Evolutionary conservation across 2,888 invertebrate genomes (phyloP).

Genomic region (Plagodis dolabraria): DNA sequence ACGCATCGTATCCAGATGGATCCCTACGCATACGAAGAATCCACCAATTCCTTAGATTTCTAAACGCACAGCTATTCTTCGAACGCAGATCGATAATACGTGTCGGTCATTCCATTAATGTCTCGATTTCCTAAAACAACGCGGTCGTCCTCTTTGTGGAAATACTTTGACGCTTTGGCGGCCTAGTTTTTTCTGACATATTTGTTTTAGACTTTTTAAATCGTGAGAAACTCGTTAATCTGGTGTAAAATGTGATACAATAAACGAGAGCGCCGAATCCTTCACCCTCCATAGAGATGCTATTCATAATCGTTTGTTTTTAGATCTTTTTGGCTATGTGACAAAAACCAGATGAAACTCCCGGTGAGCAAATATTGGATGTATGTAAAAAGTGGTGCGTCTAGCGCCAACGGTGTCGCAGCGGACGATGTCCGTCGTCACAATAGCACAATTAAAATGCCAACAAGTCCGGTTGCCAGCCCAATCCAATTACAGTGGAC

Average conservation of each 20-base stretch:
- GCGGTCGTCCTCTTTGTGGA: conserved; percentile 63
- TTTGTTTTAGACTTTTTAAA: conserved; percentile 43
- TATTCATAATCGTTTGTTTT: conserved; percentile 24
- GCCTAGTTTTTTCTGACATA: conserved; percentile 63
- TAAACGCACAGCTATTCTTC: conserved; percentile 62
- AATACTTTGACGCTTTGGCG: conserved; percentile 75
- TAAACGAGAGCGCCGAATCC: conserved; percentile 13
- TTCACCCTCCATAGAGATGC: conserved; percentile 13
- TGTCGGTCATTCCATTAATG: conserved; percentile 81
- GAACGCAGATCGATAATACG: conserved; percentile 69
- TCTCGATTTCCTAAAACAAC: conserved; percentile 75
- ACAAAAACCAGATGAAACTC: background rate
- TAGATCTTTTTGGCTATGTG: conserved; percentile 24
- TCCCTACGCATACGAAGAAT: conserved; percentile 51
- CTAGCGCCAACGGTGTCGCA: conserved; percentile 66
- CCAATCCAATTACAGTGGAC: conserved; percentile 84
- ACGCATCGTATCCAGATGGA: conserved; percentile 9
- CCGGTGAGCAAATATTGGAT: conserved; percentile 16
- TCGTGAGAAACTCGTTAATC: conserved; percentile 61
- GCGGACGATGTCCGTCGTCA: conserved; percentile 76
- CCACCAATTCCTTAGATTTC: conserved; percentile 59
- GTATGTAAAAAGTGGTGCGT: conserved; percentile 71
- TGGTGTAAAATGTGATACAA: conserved; percentile 26
- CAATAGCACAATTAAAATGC: conserved; percentile 85
- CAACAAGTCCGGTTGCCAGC: conserved; percentile 82